phyloP scores from a whole-genome alignment of 2,113 vertebrate species.

The Phrynocephalus versicolor region DNA sequence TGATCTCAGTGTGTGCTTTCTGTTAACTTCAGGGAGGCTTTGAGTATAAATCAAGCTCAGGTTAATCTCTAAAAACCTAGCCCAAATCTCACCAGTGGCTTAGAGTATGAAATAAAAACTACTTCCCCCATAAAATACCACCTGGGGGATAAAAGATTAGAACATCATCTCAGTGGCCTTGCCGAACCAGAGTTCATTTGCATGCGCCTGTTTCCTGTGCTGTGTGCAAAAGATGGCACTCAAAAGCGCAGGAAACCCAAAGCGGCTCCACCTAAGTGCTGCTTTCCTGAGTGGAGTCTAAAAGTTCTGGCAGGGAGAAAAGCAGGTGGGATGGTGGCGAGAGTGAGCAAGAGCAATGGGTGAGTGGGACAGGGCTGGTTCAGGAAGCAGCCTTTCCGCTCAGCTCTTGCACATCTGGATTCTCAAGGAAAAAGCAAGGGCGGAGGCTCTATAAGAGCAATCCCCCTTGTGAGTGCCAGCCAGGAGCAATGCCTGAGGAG shows the following conservation, averaged over 20 bases:
- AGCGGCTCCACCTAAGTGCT: neutral
- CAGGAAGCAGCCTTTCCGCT: slow-evolving; percentile 64
- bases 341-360: slow-evolving; percentile 15
- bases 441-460: slow-evolving; percentile 1
- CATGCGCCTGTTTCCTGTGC: slow-evolving; percentile 19
- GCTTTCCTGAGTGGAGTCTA: slow-evolving; percentile 33
- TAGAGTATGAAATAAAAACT: neutral
- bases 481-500: neutral
- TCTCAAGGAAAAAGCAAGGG: slow-evolving; percentile 54
- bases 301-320: slow-evolving; percentile 11
- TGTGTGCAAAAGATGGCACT: neutral
- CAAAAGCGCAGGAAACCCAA: slow-evolving; percentile 36
- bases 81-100: neutral
- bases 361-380: neutral
- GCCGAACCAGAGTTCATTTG: neutral
- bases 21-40: neutral
- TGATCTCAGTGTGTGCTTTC: neutral
- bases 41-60: neutral
- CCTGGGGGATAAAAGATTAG: neutral
- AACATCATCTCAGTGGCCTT: neutral
- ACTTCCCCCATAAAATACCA: neutral
- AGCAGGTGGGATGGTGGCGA: slow-evolving; percentile 1
- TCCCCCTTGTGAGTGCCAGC: neutral
- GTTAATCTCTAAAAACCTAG: neutral
- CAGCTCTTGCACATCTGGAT: neutral